Evolutionary conservation across 2,888 invertebrate genomes (phyloP), one percentile per base, ranked within the genome.

Genomic region (Bombylius discolor): DNA sequence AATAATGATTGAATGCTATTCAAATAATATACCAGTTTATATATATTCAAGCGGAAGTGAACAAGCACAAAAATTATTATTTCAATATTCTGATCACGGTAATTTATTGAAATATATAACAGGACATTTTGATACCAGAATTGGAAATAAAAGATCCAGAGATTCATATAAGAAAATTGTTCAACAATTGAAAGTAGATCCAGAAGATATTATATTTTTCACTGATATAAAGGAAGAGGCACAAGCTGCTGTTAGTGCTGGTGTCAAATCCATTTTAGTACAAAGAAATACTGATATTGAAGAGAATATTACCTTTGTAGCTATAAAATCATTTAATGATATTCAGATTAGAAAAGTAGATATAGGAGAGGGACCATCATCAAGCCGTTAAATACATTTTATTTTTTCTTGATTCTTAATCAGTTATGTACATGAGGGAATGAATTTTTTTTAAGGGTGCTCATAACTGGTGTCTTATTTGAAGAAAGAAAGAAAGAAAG

Each of bases 11-110:
- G 23, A 23, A 23, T 23, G 23, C 3, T 3, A 23, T 23, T 1
- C 1, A 23, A 23, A 23, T 23, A 23, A 23, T 23, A 79, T 81
- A 44, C 81, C 80, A 61, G 76, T 96, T 51, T 93, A 84, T 68
- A 84, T 95, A 59, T 97, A 90, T 72, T 96, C 96, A 0, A 94
- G 94, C 34, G 96, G 95, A 50, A 93, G 92, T 55, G 83, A 91
- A 1, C 85, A 87, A 65, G 89, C 95, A 13, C 97, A 97, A 71
- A 88, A 91, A 68, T 77, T 95, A 11, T 78, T 96, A 5, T 94
- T 96, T 70, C 78, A 79, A 0, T 78, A 90, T 70, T 84, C 91
- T 4, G 74, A 77, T 23, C 78, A 81, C 49, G 96, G 96, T 1
- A 85, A 96, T 71, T 69, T 96, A 60, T 75, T 84, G 63, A 81